Evolutionary conservation across 2,113 vertebrate species (phyloP).

Genomic region (Ondatra zibethicus): DNA sequence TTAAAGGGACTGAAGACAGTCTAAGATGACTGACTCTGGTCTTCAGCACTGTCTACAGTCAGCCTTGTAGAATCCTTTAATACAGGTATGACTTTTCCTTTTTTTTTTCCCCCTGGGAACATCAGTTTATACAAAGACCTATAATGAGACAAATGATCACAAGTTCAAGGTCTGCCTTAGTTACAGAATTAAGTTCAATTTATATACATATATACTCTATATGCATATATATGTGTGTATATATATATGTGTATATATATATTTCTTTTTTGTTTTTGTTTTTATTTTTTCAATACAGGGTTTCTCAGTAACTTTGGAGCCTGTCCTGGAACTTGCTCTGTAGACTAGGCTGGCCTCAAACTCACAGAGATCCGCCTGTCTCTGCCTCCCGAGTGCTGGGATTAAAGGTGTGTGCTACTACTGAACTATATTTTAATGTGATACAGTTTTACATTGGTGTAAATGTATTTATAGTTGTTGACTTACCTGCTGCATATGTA

Average conservation of each 20-base stretch:
- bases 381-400: no score
- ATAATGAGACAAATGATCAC: neutral
- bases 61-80: neutral
- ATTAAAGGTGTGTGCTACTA: neutral
- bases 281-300: no score
- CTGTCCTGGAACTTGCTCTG: no score
- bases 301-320: no score
- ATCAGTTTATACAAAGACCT: neutral
- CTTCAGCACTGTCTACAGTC: neutral
- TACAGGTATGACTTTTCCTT: neutral
- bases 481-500: neutral
- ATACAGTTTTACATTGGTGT: neutral
- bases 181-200: neutral
- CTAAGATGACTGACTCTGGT: neutral
- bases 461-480: slow-evolving; percentile 44
- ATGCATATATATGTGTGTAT: no score
- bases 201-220: no score
- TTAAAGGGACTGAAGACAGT: neutral
- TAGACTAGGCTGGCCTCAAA: no score
- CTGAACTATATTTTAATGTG: slow-evolving; percentile 41
- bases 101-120: neutral
- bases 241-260: no score
- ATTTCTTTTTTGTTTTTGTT: no score
- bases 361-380: no score
- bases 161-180: neutral